Evolutionary conservation across 2,113 vertebrate species (phyloP), one percentile per base, ranked within the genome.

Genomic region (Mesocricetus auratus): DNA sequence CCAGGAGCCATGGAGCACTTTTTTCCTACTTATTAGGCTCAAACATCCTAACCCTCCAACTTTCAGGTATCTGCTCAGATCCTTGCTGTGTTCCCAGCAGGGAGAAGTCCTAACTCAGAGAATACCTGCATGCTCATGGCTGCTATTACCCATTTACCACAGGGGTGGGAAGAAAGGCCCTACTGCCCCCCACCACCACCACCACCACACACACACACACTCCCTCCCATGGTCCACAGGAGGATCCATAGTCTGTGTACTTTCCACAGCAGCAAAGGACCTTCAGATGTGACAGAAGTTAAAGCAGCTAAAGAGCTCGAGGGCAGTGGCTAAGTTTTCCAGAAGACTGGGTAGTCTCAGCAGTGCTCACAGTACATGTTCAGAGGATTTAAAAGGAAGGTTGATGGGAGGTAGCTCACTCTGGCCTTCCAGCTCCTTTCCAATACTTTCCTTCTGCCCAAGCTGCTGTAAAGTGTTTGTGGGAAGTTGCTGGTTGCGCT

Each of bases 1-100:
- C 0, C 45, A 29, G 4, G 86, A 50, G 3, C 45, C 26, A 19
- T 0, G 8, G 13, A 17, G 0, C 4, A 4, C 29, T 26, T 45
- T 26, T 47, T 29, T 26, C 21, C 21, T 0, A 0, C 82, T 17
- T 7, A 13, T 45, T 15, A 26, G 75, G 50, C 56, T 24, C 50
- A 10, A 13, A 31, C 31, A 21, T n/a, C 31, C 56, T 81, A 36
- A 22, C 11, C 13, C 8, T 10, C 42, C 39, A 39, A 8, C 75
- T 39, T 45, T 47, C 13, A 33, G 26, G 47, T n/a, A 21, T 10
- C 56, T 5, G 22, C 74, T 39, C 19, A 24, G 21, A 82, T 42
- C 77, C 87, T 56, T 29, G 22, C 45, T 42, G 16, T 39, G 73
- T 12, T 64, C 58, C 69, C 83, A 42, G 53, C 24, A 22, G 11